Base-by-base conservation (phyloP, 2,888 invertebrate genomes). In the Rhogogaster chlorosoma region DNA sequence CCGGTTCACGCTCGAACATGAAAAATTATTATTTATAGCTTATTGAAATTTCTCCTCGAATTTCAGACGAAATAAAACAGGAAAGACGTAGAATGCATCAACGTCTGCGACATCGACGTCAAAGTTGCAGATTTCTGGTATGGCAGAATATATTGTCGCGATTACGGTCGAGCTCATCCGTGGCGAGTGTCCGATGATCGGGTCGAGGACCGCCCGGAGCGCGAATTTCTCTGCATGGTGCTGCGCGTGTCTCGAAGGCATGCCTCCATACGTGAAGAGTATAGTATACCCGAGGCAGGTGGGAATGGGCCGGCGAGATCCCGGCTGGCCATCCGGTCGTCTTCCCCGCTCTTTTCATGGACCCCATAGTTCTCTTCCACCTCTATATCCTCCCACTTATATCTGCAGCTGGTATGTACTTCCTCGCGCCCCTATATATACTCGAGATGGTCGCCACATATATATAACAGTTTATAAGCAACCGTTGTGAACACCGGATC, bases 401-500 rank as follows among this genome's bases (percentile, higher is more conserved):
- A 86, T 86, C 86, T 87, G 88, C 88, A 86, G 88, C 84, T 87
- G 84, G 87, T 87, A 89, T 90, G 88, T 89, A 89, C 88, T 90
- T 90, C 89, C 89, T 89, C 88, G 87, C 86, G 86, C 82, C 86
- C 78, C 89, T 90, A 89, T 92, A 93, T 92, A 93, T 90, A 93
- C 90, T 87, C 88, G 89, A 89, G 87, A 86, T 87, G 86, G 87
- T 87, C 86, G 88, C 88, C 86, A 89, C 89, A 90, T 92, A 91
- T 92, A 91, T 92, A 91, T 92, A 90, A 91, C 91, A 93, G 93
- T 93, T 89, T 90, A 88, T 89, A 87, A 87, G 88, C 84, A 87
- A 86, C 88, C 85, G 85, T 85, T 84, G 87, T 86, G 71, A 85
- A 85, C 87, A 85, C 86, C 82, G 85, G 86, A 87, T 85, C 86